phyloP scores from a whole-genome alignment of 2,888 invertebrate species.

The Empis livida region DNA sequence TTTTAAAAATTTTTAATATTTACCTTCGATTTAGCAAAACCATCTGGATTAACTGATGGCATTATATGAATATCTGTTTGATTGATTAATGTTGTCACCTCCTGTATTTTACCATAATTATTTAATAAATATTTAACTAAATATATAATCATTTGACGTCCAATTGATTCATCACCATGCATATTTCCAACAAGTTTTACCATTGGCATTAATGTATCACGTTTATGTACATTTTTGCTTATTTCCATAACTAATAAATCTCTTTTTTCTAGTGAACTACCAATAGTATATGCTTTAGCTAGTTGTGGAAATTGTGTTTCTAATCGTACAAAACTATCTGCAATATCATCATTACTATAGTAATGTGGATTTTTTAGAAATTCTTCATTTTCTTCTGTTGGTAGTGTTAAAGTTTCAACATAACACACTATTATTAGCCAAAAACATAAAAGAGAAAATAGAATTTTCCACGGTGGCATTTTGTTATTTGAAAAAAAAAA shows the following conservation, averaged over 20 bases:
- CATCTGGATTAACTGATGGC: constrained; percentile 96
- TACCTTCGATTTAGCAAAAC: constrained; percentile 71
- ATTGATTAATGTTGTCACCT: constrained; percentile 34
- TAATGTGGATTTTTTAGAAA: constrained; percentile 47
- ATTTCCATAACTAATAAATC: constrained; percentile 61
- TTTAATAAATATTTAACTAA: constrained; percentile 69
- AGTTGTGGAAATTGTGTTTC: constrained; percentile 51
- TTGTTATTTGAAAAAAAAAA: too few relatives aligned
- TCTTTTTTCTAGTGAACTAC: constrained; percentile 66
- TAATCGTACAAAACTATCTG: constrained; percentile 46
- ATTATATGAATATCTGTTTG: constrained; percentile 84
- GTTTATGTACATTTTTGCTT: constrained; percentile 46
- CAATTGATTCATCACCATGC: constrained; percentile 88
- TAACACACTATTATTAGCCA: too few relatives aligned
- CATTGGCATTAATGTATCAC: constrained; percentile 58
- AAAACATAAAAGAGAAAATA: too few relatives aligned
- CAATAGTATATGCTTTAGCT: constrained; percentile 60
- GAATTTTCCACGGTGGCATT: too few relatives aligned
- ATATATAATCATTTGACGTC: constrained; percentile 67
- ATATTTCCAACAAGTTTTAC: constrained; percentile 90
- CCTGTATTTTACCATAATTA: constrained; percentile 40
- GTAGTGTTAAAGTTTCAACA: too few relatives aligned
- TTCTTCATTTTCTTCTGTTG: constrained; percentile 29
- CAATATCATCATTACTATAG: constrained; percentile 54
- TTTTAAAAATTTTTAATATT: constrained; percentile 10